Conservation (phyloP, 2,113 vertebrate species). For the Scalopus aquaticus region DNA sequence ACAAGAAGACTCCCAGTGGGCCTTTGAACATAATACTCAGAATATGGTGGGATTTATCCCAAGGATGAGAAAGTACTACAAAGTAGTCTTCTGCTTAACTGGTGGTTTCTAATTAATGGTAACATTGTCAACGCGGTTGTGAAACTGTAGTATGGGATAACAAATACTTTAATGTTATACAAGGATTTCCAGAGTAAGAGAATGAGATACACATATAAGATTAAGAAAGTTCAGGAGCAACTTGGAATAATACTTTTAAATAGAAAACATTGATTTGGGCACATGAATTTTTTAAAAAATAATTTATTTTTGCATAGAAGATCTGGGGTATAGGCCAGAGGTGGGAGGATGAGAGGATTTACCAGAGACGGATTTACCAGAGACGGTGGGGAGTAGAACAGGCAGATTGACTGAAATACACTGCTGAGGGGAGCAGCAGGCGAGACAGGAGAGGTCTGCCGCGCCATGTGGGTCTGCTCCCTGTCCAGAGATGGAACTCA, state of each 20-base stretch:
- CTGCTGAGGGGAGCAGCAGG: too few species aligned
- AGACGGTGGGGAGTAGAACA: too few species aligned
- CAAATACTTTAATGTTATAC: background rate
- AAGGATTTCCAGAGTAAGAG: background rate
- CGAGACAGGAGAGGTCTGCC: too few species aligned
- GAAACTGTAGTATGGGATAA: background rate
- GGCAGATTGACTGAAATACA: too few species aligned
- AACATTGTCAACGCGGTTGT: background rate
- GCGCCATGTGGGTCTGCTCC: too few species aligned
- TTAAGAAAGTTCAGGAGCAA: background rate
- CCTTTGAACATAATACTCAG: background rate
- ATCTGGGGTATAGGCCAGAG: too few species aligned
- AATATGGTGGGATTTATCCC: background rate
- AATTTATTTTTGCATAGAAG: too few species aligned
- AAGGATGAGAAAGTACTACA: background rate
- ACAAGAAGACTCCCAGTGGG: background rate
- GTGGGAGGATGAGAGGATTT: too few species aligned
- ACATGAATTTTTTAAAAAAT: background rate
- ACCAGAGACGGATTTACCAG: too few species aligned
- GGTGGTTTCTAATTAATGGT: background rate
- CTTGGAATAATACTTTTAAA: background rate
- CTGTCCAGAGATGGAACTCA: too few species aligned
- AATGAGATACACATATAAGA: constrained; percentile 15
- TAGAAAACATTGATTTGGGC: background rate
- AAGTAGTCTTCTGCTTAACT: background rate